Evolutionary conservation across 2,113 vertebrate species (phyloP).

Genomic region (Eurystomus gularis): DNA sequence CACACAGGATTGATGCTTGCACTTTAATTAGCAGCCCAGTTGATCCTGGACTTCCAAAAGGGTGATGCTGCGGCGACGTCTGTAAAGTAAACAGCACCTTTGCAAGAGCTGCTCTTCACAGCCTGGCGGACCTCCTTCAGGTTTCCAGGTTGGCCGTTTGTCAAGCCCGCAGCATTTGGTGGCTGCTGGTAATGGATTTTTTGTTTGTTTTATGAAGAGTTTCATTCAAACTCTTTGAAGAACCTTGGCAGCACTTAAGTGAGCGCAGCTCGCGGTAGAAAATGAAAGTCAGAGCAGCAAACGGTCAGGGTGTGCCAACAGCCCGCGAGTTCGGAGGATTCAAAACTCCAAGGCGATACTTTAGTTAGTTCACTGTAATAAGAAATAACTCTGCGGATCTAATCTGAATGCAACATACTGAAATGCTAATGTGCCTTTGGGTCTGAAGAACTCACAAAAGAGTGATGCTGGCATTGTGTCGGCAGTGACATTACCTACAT

Average conservation of each 20-base stretch:
- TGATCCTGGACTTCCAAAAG: not conserved
- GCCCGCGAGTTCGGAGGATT: not conserved
- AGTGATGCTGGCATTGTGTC: not conserved
- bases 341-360: not conserved
- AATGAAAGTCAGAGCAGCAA: not conserved
- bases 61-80: not conserved
- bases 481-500: not conserved
- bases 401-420: not conserved
- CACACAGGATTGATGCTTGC: not conserved
- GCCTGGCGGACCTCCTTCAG: not conserved
- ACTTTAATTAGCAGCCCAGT: not conserved
- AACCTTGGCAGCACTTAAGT: slow-evolving; percentile 19
- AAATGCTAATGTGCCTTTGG: slow-evolving; percentile 22
- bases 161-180: not conserved
- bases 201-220: slow-evolving; percentile 62
- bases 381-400: slow-evolving; percentile 11
- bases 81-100: not conserved
- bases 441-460: slow-evolving; percentile 21
- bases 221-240: slow-evolving; percentile 54
- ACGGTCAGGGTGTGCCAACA: not conserved
- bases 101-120: not conserved
- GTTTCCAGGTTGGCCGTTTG: not conserved
- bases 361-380: not conserved
- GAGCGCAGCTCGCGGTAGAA: not conserved
- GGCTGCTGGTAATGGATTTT: slow-evolving; percentile 39